Evolutionary conservation across 2,888 invertebrate species (phyloP).

Genomic region (Aleiodes leptofemur): DNA sequence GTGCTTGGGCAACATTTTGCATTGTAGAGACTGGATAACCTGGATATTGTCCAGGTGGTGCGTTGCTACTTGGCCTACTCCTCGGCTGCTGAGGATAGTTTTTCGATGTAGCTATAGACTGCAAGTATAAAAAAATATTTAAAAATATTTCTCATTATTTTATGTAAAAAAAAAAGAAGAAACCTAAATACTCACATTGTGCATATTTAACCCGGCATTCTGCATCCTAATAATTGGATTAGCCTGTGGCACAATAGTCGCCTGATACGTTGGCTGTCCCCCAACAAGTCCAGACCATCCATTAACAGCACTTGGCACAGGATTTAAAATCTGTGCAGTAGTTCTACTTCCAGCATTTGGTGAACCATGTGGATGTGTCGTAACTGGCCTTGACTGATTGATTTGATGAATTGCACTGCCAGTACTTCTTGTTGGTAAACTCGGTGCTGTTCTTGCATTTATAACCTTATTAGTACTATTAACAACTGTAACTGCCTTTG

Average conservation of each 20-base stretch:
- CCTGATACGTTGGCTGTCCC: conserved; percentile 74
- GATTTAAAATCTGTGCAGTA: conserved; percentile 68
- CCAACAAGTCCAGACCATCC: conserved; percentile 76
- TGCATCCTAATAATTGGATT: conserved; percentile 72
- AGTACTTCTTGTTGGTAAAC: conserved; percentile 63
- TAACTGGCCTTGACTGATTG: conserved; percentile 68
- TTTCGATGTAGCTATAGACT: conserved; percentile 47
- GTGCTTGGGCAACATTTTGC: conserved; percentile 71
- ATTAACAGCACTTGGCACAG: conserved; percentile 73
- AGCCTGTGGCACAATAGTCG: conserved; percentile 67
- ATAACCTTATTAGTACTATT: conserved; percentile 69
- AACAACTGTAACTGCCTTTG: conserved; percentile 72
- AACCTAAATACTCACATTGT: conserved; percentile 68
- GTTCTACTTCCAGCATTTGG: conserved; percentile 65
- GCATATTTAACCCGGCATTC: conserved; percentile 68
- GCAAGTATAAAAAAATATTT: conserved; percentile 1
- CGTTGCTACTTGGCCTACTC: conserved; percentile 68
- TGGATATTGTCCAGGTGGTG: conserved; percentile 67
- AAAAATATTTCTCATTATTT: not conserved
- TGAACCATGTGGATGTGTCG: conserved; percentile 68
- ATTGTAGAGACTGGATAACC: conserved; percentile 72
- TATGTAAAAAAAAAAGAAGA: conserved; percentile 32
- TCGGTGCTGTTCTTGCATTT: conserved; percentile 60
- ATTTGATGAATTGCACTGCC: conserved; percentile 67
- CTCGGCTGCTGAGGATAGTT: conserved; percentile 61